Evolutionary conservation across 1,140 invertebrate genomes (phyloP).

Genomic region (Cyphomyrmex costatus): DNA sequence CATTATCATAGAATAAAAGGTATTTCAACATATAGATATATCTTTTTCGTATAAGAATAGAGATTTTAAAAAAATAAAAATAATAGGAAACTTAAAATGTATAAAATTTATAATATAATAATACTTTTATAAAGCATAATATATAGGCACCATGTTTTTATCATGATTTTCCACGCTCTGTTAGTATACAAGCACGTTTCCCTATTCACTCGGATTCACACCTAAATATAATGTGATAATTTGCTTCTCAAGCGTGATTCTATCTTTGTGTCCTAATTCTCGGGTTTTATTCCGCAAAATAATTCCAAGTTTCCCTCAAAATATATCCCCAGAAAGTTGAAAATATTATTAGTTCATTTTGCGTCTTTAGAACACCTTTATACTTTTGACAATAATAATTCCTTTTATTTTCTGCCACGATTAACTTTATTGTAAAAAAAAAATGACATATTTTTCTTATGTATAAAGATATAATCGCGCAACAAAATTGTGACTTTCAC

Average conservation of each 20-base stretch:
- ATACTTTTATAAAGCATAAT: not conserved
- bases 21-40: not conserved
- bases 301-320: not conserved
- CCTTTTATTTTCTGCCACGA: not conserved
- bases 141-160: not conserved
- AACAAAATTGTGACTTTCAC: not conserved
- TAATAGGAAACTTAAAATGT: constrained; percentile 10
- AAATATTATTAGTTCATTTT: constrained; percentile 19
- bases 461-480: not conserved
- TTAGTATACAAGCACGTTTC: not conserved
- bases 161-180: constrained; percentile 11
- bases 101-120: constrained; percentile 15
- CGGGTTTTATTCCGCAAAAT: constrained; percentile 5
- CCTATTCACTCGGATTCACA: constrained; percentile 5
- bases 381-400: not conserved
- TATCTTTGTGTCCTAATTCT: constrained; percentile 22
- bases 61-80: not conserved
- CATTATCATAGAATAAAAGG: not conserved
- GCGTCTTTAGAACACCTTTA: not conserved
- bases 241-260: constrained; percentile 7
- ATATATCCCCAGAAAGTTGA: not conserved
- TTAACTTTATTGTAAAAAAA: not conserved
- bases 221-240: constrained; percentile 29
- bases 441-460: not conserved
- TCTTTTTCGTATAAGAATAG: not conserved